phyloP scores from a whole-genome alignment of 2,888 invertebrate species.

The Melanargia galathea region DNA sequence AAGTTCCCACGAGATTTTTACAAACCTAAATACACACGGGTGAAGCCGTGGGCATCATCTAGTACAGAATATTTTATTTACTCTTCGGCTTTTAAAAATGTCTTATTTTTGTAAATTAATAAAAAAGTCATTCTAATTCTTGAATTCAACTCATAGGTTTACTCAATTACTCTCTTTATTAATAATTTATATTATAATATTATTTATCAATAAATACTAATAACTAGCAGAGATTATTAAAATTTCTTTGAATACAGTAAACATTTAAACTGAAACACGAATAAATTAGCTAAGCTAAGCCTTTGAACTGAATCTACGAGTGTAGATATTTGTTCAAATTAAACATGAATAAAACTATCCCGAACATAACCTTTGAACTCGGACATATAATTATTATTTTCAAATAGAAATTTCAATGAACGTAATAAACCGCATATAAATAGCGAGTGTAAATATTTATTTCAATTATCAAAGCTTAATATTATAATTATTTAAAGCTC shows the following conservation, averaged over 20 bases:
- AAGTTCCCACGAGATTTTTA: too few species aligned
- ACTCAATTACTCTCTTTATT: too few species aligned
- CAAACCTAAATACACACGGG: too few species aligned
- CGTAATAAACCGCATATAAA: constrained; percentile 1
- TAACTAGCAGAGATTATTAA: background rate
- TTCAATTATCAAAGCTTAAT: constrained; percentile 7
- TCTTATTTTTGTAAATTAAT: too few species aligned
- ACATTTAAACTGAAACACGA: background rate
- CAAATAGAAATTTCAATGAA: background rate
- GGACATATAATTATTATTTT: background rate
- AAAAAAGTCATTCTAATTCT: too few species aligned
- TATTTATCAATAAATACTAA: too few species aligned
- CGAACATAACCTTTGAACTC: background rate
- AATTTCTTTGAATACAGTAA: background rate
- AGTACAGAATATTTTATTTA: too few species aligned
- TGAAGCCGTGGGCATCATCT: too few species aligned
- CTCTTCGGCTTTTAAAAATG: too few species aligned
- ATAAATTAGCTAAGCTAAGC: background rate
- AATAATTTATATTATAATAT: too few species aligned
- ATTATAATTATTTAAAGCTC: background rate
- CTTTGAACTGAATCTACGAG: background rate
- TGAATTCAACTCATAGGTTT: too few species aligned
- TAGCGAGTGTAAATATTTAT: constrained; percentile 1
- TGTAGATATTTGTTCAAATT: background rate
- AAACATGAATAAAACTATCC: background rate